These are phyloP conservation scores for Timema podura DNA, from an alignment of 2,888 invertebrate species.

Conservation along the genomic window DNA sequence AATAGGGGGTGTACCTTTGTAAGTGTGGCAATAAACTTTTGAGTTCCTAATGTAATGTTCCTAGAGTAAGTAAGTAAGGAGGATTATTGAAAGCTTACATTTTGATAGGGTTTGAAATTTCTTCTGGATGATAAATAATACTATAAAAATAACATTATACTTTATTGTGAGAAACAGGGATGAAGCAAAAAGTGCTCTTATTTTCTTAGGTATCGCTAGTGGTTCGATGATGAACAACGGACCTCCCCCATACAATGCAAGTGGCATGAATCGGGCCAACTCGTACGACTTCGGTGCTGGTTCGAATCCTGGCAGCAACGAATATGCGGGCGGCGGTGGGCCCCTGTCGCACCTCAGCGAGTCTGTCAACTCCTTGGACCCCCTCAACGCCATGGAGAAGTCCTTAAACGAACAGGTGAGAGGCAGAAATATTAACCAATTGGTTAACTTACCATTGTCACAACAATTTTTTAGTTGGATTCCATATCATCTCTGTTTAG, in stretches of 20 bases:
- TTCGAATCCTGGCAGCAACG: conserved; percentile 52
- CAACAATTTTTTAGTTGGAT: no score
- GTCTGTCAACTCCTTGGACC: conserved; percentile 84
- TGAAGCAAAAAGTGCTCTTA: neutral
- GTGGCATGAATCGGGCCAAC: conserved; percentile 34
- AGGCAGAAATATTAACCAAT: no score
- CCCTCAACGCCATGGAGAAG: conserved; percentile 90
- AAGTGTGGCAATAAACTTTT: no score
- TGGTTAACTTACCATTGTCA: no score
- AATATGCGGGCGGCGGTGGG: conserved; percentile 63
- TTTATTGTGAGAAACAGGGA: neutral
- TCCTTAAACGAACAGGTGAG: conserved; percentile 81
- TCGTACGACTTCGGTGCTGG: conserved; percentile 38
- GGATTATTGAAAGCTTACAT: neutral
- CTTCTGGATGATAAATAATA: neutral
- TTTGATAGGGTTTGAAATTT: conserved; percentile 13
- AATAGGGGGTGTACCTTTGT: no score
- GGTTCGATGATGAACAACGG: conserved; percentile 77
- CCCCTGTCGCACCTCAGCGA: conserved; percentile 80
- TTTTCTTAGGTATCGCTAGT: conserved; percentile 61
- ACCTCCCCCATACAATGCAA: conserved; percentile 46
- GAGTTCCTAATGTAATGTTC: no score
- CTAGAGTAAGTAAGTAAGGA: no score
- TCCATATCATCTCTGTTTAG: no score
- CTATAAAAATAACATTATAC: neutral